These are phyloP conservation scores for Mactra quadrangularis DNA, from an alignment of 1,140 invertebrate species.

Conservation along the genomic window DNA sequence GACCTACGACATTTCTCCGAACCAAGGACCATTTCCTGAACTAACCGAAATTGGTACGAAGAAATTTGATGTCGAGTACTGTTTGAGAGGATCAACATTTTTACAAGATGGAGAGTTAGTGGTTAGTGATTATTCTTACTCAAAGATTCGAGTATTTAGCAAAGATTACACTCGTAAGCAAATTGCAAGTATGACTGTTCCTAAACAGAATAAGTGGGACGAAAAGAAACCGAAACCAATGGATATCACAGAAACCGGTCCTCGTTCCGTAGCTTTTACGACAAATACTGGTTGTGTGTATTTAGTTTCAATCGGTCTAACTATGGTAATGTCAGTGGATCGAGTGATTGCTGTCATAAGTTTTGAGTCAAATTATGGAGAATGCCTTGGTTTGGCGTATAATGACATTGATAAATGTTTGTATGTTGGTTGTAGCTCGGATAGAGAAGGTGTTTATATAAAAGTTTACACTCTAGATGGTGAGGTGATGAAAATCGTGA, in stretches of 20 bases:
- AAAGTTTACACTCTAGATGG: constrained; percentile 43
- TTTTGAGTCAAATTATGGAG: constrained; percentile 49
- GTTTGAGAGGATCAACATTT: constrained; percentile 40
- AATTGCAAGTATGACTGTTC: constrained; percentile 35
- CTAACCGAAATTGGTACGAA: constrained; percentile 53
- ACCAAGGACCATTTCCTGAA: constrained; percentile 54
- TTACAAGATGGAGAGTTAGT: constrained; percentile 52
- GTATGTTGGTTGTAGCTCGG: constrained; percentile 54
- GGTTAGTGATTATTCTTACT: constrained; percentile 48
- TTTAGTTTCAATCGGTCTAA: constrained; percentile 20
- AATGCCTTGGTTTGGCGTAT: constrained; percentile 48
- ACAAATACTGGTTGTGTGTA: constrained; percentile 50
- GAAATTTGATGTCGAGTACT: constrained; percentile 54
- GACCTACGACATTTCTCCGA: constrained; percentile 35
- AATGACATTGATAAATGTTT: constrained; percentile 26
- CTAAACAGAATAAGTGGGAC: constrained; percentile 54
- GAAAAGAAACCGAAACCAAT: constrained; percentile 42
- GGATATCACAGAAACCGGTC: constrained; percentile 22
- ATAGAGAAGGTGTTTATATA: constrained; percentile 52
- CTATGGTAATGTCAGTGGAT: constrained; percentile 47
- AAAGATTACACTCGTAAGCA: constrained; percentile 44
- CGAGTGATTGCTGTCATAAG: constrained; percentile 53
- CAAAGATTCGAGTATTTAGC: constrained; percentile 46
- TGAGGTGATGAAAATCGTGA: constrained; percentile 1
- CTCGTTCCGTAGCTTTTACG: constrained; percentile 24